Evolutionary conservation across 2,113 vertebrate genomes (phyloP).

Genomic region (Synchiropus splendidus): DNA sequence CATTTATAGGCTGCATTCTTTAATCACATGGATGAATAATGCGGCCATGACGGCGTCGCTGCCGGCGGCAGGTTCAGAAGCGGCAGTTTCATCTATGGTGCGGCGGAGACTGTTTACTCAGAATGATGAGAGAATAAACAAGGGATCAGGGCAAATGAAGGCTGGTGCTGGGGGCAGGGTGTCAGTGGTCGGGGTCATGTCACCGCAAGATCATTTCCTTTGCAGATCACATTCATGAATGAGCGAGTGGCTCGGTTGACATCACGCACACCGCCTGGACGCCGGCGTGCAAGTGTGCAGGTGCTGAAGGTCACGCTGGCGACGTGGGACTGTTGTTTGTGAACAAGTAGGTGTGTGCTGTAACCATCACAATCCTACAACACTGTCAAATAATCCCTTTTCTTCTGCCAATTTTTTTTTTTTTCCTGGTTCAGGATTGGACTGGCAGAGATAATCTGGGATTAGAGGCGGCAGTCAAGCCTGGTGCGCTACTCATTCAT

Average conservation of each 20-base stretch:
- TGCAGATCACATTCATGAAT: too few relatives aligned
- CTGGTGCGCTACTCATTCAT: constrained; percentile 41
- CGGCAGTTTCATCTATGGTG: not conserved
- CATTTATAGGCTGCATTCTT: too few relatives aligned
- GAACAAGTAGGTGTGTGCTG: constrained; percentile 14
- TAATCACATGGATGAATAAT: too few relatives aligned
- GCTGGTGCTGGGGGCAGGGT: not conserved
- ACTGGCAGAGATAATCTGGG: constrained; percentile 55
- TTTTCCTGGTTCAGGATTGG: constrained; percentile 48
- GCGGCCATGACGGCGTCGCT: not conserved
- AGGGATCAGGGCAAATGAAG: not conserved
- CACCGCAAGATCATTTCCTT: too few relatives aligned
- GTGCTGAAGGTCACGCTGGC: too few relatives aligned
- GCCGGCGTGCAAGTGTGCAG: not conserved
- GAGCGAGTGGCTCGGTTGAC: too few relatives aligned
- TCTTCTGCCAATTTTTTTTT: constrained; percentile 49
- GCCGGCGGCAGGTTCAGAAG: too few relatives aligned
- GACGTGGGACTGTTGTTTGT: constrained; percentile 2
- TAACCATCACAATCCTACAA: constrained; percentile 12
- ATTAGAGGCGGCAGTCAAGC: constrained; percentile 48
- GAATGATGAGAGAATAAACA: constrained; percentile 1
- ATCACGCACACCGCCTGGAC: too few relatives aligned
- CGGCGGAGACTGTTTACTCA: constrained; percentile 6
- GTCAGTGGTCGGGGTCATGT: too few relatives aligned
- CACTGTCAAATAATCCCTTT: constrained; percentile 52